A percentile compares a stretch with the other conserved stretches of the same genome.
Conservation (phyloP, 2,797 vertebrate genomes). For the Astyanax mexicanus region DNA sequence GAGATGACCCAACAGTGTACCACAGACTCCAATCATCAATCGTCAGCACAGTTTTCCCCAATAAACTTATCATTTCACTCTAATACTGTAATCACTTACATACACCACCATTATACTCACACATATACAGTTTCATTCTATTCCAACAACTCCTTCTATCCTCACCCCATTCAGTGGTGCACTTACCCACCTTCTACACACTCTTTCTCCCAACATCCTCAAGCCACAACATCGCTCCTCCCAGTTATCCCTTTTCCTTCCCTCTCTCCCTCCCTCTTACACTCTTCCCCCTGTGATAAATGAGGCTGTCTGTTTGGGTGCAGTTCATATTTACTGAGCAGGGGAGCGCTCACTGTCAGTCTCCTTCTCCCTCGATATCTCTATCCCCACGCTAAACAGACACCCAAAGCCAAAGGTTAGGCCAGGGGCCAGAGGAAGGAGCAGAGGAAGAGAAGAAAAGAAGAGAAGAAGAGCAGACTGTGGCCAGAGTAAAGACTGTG, state of each 20-base stretch:
- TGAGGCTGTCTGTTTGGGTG: conserved; percentile 83
- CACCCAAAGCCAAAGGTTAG: conserved; percentile 81
- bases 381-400: conserved; percentile 82
- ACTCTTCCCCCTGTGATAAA: conserved; percentile 81
- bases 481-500: not conserved
- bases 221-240: conserved; percentile 42
- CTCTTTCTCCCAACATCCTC: conserved; percentile 20
- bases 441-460: conserved; percentile 51
- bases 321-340: conserved; percentile 88
- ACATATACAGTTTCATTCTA: no score
- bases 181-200: conserved; percentile 37
- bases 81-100: no score
- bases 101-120: no score
- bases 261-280: conserved; percentile 50
- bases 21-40: no score
- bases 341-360: conserved; percentile 83
- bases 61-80: no score
- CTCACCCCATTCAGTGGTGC: not conserved
- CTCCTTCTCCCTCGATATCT: conserved; percentile 83
- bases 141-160: no score
- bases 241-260: conserved; percentile 50
- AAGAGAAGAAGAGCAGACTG: conserved; percentile 20
- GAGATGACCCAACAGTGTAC: no score
- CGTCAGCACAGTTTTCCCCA: no score
- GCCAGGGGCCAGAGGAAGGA: conserved; percentile 57